Conservation (phyloP, 2,888 invertebrate genomes). For the Euplagia quadripunctaria region DNA sequence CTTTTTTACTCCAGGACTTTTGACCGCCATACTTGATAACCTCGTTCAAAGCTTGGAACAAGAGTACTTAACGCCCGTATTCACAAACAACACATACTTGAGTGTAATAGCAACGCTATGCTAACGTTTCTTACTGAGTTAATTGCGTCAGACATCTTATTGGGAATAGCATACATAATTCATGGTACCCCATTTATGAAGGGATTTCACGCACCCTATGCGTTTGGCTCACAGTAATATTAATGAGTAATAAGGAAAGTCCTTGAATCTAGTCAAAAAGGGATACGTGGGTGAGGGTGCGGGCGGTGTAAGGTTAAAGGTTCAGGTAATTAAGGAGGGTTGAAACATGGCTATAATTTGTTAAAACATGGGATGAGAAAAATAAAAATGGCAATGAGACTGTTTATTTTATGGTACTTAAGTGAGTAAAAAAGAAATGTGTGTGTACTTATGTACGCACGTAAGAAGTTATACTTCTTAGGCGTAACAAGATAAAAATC, state of each 20-base stretch:
- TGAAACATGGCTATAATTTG: constrained; percentile 24
- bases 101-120: neutral
- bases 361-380: constrained; percentile 4
- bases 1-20: constrained; percentile 28
- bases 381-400: neutral
- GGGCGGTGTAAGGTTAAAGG: constrained; percentile 26
- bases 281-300: constrained; percentile 20
- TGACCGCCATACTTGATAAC: constrained; percentile 30
- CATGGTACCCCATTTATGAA: neutral
- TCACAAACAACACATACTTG: neutral
- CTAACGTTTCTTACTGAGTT: neutral
- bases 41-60: constrained; percentile 20
- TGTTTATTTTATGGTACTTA: neutral
- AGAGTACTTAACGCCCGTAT: constrained; percentile 28
- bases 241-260: neutral
- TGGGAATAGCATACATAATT: neutral
- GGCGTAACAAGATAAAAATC: too few relatives aligned
- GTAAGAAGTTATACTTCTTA: too few relatives aligned
- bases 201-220: neutral
- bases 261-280: constrained; percentile 42
- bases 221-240: neutral
- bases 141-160: neutral
- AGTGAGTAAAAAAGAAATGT: neutral
- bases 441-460: too few relatives aligned
- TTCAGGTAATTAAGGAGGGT: constrained; percentile 42